Base-by-base conservation (phyloP, 2,888 invertebrate species). In the Mactromeris polynyma region DNA sequence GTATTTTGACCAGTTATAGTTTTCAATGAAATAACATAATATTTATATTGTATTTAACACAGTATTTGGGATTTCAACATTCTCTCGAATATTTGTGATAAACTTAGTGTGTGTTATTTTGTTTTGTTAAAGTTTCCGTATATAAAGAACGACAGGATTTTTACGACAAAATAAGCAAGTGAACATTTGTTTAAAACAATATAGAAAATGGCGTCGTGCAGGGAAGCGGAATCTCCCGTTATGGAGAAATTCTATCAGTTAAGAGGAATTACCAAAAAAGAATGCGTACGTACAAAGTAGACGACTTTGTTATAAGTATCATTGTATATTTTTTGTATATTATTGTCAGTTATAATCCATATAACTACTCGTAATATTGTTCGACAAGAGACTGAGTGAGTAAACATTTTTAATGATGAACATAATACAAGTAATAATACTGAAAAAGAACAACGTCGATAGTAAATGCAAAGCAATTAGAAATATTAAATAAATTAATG, bases 211-310 rank as follows among this genome's bases (percentile, higher is more conserved):
- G 14, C 79, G 79, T 36, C 36, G 17, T 2, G 9, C 31, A 31
- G 26, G n/a, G 38, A 58, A 42, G 78, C 21, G 21, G 88, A 88
- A 36, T 36, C 42, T 31, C 83, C 86, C n/a, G 73, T 88, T 33
- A 79, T 89, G 46, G 90, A 90, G 40, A 84, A 86, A 17, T 88
- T 88, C 78, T 90, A 90, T 51, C 64, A 81, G 42, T 73, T 90
- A 54, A 80, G 69, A 31, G 90, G 90, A 83, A 46, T 90, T 19
- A 88, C 86, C 36, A 86, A 83, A 46, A 80, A 78, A 58, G 64
- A 83, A 87, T 54, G 80, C 14, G 86, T 81, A 86, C 42, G 79
- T 85, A 79, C 82, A 77, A n/a, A 46, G 17, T 11, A 46, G 11
- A 46, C 46, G 14, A 46, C 17, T 9, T 46, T 46, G 2, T 46